Conservation (phyloP, 2,797 vertebrate genomes). For the Esox lucius region DNA sequence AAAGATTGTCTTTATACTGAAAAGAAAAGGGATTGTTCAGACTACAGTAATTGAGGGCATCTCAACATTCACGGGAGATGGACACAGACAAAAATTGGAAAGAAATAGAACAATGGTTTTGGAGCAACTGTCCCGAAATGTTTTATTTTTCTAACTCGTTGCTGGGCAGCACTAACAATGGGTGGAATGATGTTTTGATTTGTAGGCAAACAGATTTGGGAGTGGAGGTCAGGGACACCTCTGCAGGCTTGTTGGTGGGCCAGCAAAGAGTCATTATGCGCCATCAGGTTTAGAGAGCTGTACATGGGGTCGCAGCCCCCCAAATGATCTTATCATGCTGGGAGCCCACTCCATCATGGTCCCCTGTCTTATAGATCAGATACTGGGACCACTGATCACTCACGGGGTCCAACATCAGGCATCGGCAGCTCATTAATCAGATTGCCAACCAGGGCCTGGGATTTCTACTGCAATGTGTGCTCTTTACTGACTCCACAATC, state of each 20-base stretch:
- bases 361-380: constrained; percentile 76
- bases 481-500: not conserved
- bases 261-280: constrained; percentile 66
- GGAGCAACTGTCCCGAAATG: not conserved
- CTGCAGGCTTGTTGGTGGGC: constrained; percentile 42
- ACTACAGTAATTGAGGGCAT: not conserved
- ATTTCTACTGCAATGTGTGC: constrained; percentile 29
- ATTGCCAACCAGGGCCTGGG: constrained; percentile 46
- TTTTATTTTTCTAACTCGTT: not conserved
- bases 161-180: not conserved
- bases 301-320: constrained; percentile 71
- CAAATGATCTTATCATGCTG: constrained; percentile 72
- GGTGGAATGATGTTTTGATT: constrained; percentile 2
- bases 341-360: constrained; percentile 76
- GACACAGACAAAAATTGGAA: not conserved
- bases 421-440: constrained; percentile 72
- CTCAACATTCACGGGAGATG: not conserved
- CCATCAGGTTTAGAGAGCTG: constrained; percentile 68
- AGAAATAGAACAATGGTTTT: not conserved
- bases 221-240: constrained; percentile 33
- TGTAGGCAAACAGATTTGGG: constrained; percentile 17
- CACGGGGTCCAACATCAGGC: constrained; percentile 59
- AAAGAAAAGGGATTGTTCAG: not conserved
- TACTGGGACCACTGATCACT: constrained; percentile 70
- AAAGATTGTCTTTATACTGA: not conserved